phyloP scores from a whole-genome alignment of 1,140 invertebrate species.

The Chironomus tepperi region DNA sequence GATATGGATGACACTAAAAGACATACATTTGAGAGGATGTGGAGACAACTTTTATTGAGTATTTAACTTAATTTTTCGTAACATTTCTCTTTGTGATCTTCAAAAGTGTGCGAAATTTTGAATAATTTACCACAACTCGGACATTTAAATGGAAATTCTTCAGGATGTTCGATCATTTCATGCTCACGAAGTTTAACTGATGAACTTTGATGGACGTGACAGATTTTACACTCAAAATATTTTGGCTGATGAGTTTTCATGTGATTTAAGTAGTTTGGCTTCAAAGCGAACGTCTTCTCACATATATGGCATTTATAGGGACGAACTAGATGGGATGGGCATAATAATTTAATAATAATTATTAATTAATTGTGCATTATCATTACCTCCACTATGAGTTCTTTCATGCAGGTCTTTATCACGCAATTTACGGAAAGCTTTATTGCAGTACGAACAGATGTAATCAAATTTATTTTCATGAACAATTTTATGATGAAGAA shows the following conservation, averaged over 20 bases:
- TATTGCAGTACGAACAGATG: neutral
- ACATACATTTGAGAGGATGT: too few relatives aligned
- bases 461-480: slow-evolving; percentile 1
- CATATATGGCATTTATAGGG: neutral
- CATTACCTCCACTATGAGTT: neutral
- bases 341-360: neutral
- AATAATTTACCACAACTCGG: neutral
- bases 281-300: neutral
- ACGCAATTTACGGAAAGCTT: neutral
- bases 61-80: neutral
- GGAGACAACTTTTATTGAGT: too few relatives aligned
- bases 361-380: neutral
- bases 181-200: neutral
- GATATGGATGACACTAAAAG: too few relatives aligned
- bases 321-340: neutral
- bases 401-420: neutral
- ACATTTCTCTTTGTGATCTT: neutral
- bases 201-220: neutral
- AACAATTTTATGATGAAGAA: neutral
- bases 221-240: neutral
- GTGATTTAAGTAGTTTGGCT: neutral
- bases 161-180: neutral
- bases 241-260: neutral
- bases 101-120: neutral
- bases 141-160: neutral